phyloP scores from a whole-genome alignment of 37 sponge, comb jelly and placozoan species.

The Geodia barretti region DNA sequence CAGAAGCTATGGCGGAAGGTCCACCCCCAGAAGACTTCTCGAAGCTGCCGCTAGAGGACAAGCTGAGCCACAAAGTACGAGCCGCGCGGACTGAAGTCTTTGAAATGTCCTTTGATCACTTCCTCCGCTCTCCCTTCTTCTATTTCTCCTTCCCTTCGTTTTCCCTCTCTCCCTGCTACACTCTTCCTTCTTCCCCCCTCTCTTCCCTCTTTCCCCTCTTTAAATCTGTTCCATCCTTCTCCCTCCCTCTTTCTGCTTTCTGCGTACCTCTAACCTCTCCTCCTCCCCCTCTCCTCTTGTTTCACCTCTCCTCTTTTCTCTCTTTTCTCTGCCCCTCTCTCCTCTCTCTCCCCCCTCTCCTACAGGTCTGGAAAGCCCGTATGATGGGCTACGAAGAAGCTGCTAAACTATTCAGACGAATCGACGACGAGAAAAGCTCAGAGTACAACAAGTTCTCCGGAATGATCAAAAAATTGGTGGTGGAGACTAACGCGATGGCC shows the following conservation, averaged over 20 bases:
- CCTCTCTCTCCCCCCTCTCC: neutral
- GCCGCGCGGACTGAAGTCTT: too few relatives aligned
- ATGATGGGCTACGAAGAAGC: conserved; percentile 89
- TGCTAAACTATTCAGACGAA: conserved; percentile 73
- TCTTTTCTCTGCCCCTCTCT: neutral
- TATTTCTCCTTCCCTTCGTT: neutral
- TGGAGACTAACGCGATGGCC: conserved; percentile 86
- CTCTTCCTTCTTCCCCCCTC: neutral
- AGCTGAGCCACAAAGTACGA: conserved; percentile 78
- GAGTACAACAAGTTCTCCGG: conserved; percentile 81
- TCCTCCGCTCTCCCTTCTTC: neutral
- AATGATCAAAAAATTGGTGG: conserved; percentile 82
- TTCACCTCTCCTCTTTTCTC: too few relatives aligned
- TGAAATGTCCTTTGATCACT: neutral
- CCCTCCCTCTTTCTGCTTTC: too few relatives aligned
- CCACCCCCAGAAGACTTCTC: conserved; percentile 85
- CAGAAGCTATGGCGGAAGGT: too few relatives aligned
- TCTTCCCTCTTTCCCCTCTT: neutral
- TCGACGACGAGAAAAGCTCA: conserved; percentile 81
- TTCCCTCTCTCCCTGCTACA: neutral
- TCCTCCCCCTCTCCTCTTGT: too few relatives aligned
- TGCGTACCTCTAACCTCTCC: too few relatives aligned
- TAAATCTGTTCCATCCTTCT: neutral
- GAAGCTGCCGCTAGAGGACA: conserved; percentile 75
- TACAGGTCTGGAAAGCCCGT: conserved; percentile 90